phyloP scores from a whole-genome alignment of 1,140 invertebrate genomes.

The Spodoptera frugiperda region DNA sequence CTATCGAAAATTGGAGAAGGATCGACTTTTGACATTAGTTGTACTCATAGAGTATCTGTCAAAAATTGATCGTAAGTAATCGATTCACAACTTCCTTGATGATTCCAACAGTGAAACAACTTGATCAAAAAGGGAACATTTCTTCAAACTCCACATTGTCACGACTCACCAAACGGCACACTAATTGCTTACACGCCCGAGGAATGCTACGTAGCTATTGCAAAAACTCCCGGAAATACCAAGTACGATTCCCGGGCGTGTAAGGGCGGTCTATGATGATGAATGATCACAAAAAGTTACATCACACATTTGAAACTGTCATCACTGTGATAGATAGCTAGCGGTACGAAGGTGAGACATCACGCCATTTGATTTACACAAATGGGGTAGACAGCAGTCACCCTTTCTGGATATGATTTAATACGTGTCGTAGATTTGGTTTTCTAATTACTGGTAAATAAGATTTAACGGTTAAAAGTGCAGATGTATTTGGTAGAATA shows the following conservation, averaged over 20 bases:
- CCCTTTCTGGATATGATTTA: neutral
- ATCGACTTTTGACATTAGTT: too few species aligned
- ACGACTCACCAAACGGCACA: neutral
- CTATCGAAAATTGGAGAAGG: too few species aligned
- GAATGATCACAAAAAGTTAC: constrained; percentile 71
- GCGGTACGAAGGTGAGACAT: constrained; percentile 66
- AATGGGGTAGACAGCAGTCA: constrained; percentile 31
- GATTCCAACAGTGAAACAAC: too few species aligned
- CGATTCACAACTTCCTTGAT: too few species aligned
- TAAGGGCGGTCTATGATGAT: constrained; percentile 73
- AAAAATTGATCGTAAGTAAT: too few species aligned
- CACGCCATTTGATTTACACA: constrained; percentile 69
- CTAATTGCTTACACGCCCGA: constrained; percentile 44
- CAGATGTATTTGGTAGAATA: too few species aligned
- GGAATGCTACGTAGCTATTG: constrained; percentile 29
- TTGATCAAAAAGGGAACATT: too few species aligned
- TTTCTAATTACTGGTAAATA: neutral
- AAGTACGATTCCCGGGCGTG: constrained; percentile 5
- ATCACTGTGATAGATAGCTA: constrained; percentile 66
- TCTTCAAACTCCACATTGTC: neutral
- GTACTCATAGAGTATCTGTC: too few species aligned
- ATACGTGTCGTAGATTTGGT: neutral
- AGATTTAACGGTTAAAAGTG: too few species aligned
- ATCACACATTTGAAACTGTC: constrained; percentile 66
- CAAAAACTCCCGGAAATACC: constrained; percentile 56